These are phyloP conservation scores for Eristalis tenax DNA, from an alignment of 2,888 invertebrate species.

Conservation along the genomic window DNA sequence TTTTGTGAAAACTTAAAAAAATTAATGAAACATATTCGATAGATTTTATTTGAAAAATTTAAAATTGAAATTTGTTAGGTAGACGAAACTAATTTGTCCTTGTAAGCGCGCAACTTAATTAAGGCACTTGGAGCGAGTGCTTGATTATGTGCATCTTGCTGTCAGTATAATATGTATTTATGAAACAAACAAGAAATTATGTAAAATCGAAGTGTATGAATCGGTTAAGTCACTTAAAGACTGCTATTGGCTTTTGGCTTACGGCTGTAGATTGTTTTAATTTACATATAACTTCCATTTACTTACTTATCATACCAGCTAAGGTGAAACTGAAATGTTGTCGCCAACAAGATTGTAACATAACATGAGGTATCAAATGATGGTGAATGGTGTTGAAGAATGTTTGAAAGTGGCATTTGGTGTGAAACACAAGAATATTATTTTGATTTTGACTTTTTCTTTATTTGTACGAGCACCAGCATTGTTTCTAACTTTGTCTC, in stretches of 20 bases:
- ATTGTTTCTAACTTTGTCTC: too few relatives aligned
- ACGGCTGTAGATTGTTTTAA: background rate
- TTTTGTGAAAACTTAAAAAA: background rate
- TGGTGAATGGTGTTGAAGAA: background rate
- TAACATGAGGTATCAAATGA: background rate
- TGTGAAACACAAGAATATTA: background rate
- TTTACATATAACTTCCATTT: background rate
- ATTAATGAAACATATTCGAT: background rate
- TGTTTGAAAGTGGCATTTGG: background rate
- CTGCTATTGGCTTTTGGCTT: background rate
- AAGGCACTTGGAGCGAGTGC: slow-evolving; percentile 5
- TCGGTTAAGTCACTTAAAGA: slow-evolving; percentile 26
- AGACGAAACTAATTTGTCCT: slow-evolving; percentile 33
- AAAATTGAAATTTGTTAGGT: slow-evolving; percentile 25
- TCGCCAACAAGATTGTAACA: background rate
- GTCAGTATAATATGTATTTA: slow-evolving; percentile 20
- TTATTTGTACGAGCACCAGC: too few relatives aligned
- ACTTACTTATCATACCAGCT: background rate
- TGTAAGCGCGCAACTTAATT: slow-evolving; percentile 3
- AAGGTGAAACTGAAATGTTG: background rate
- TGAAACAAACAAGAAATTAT: background rate
- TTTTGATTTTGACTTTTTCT: background rate
- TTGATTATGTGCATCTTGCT: slow-evolving; percentile 23
- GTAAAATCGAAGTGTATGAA: slow-evolving; percentile 6
- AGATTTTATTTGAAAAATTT: slow-evolving; percentile 7